Evolutionary conservation across 2,888 invertebrate genomes (phyloP), one percentile per base, ranked within the genome.

Genomic region (Prenolepis imparis): DNA sequence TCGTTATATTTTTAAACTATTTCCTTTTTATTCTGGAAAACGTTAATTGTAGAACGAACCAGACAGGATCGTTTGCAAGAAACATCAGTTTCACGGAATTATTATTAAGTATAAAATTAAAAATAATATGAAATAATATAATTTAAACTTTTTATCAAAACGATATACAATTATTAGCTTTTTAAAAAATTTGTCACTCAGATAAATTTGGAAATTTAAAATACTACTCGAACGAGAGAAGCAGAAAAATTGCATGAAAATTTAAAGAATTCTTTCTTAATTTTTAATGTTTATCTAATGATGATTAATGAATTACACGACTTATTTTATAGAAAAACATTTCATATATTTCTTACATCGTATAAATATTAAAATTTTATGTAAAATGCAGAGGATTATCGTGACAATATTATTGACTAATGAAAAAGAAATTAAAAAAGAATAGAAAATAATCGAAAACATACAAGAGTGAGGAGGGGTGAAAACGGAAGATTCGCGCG

Each of bases 401-500:
- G 15, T 36, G 36, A 18, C 15, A 5, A 44, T 44, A 9, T 36
- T n/a, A 0, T 68, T 12, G 28, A 68, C 21, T 0, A 9, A 70
- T 52, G 5, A 24, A 28, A n/a, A n/a, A 55, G 24, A 18, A 52
- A 57, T 15, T 64, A 8, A 59, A 48, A n/a, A 48, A 77, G n/a
- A 15, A n/a, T n/a, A 18, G n/a, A 24, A 78, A 55, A 63, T 70
- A 48, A 70, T 61, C 9, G 15, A 44, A 64, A 28, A 41, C n/a
- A 18, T 9, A 67, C 28, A 44, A 11, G 18, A 6, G 6, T 5
- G 36, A 36, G 48, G n/a, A 28, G 3, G 18, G 41, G 41, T 44
- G 44, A 44, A 15, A 44, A 44, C 70, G 28, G 44, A 9, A 52
- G 67, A 81, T 70, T 44, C 70, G 78, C 44, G 59, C 44, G 77